Base-by-base conservation (phyloP, 92 coral and sea anemone species). In the Virgularia gustaviana region DNA sequence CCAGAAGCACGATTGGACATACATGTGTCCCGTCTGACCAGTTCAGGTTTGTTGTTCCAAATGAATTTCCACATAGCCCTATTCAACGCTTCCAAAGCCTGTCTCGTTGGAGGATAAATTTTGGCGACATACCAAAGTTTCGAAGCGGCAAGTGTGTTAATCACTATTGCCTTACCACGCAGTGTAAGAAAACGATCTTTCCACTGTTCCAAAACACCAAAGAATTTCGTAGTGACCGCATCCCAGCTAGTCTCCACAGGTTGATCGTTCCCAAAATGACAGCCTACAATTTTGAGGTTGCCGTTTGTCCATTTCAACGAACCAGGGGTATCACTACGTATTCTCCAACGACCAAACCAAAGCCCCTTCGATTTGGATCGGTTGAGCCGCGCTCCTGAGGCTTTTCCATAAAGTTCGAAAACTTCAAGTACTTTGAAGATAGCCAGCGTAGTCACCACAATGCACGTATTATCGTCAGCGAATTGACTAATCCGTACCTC, bases 301-400 rank as follows among this genome's bases (percentile, higher is more conserved):
- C 61, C 34, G 0, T 13, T 30, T 1, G 64, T 31, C 84, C 79
- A 80, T 0, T 23, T 19, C 0, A 80, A 44, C 2, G 70, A 54
- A 18, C 71, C 15, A 0, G 80, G 79, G 1, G 7, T 10, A 29
- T 80, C 76, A 0, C 79, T 7, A 1, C 79, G 16, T 0, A 0
- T 3, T 0, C 67, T 34, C 85, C 79, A 80, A 0, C 58, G 56
- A 6, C 85, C 85, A 0, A 72, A 32, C 83, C 77, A 78, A 9
- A 78, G 49, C 16, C 83, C 83, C 18, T 78, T 63, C 2, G 77
- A 56, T 42, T 78, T 78, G 13, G 23, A 11, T 0, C 11, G 9
- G 37, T 78, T 78, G 8, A 78, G 42, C 5, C 36, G 37, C 4
- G 71, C 67, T 2, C 83, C 78, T 8, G 45, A 25, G 5, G 83